phyloP scores from a whole-genome alignment of 2,888 invertebrate genomes.

The Acleris cristana region DNA sequence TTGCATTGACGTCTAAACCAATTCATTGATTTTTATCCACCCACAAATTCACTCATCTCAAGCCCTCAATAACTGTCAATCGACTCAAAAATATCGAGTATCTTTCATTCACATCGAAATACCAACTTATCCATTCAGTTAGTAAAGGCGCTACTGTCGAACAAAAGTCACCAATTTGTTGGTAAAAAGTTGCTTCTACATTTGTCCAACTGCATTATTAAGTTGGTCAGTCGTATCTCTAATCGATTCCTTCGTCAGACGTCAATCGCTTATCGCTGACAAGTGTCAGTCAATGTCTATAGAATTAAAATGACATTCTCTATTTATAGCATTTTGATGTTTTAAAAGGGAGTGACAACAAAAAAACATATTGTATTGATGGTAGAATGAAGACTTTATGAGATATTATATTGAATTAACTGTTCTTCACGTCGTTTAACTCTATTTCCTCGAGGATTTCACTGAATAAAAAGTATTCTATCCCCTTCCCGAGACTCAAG shows the following conservation, averaged over 20 bases:
- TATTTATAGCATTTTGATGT: constrained; percentile 25
- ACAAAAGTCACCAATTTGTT: background rate
- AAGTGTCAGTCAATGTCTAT: constrained; percentile 66
- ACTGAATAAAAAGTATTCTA: too few species aligned
- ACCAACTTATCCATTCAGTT: background rate
- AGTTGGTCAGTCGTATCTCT: constrained; percentile 44
- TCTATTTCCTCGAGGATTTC: too few species aligned
- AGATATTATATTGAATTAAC: background rate
- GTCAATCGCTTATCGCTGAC: constrained; percentile 70
- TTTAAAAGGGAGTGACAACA: constrained; percentile 11
- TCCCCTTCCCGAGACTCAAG: too few species aligned
- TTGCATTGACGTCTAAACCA: too few species aligned
- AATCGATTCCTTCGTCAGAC: constrained; percentile 73
- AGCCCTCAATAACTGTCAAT: constrained; percentile 34
- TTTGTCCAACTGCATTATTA: constrained; percentile 11
- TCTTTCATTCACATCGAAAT: constrained; percentile 30
- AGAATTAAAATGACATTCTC: constrained; percentile 58
- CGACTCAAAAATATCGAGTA: constrained; percentile 29
- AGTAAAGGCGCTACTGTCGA: background rate
- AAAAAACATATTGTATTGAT: background rate
- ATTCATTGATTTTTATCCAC: background rate
- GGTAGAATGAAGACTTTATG: background rate
- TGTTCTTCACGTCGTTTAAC: too few species aligned
- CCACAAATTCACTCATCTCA: constrained; percentile 10
- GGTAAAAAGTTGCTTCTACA: background rate